Evolutionary conservation across 2,113 vertebrate genomes (phyloP).

Genomic region (Sigmodon hispidus): DNA sequence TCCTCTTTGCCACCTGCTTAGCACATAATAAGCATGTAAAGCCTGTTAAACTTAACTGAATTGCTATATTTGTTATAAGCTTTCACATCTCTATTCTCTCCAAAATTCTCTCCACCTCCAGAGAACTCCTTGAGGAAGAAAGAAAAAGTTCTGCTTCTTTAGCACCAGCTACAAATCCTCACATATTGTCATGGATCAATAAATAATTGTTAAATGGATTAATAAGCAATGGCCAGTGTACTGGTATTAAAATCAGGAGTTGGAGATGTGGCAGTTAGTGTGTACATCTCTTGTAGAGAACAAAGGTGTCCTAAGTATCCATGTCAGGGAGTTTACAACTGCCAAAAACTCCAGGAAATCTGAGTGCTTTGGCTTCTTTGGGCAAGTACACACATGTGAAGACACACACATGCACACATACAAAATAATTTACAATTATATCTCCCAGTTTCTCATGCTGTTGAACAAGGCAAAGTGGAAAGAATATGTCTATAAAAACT

Average conservation of each 20-base stretch:
- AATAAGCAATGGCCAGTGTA: neutral
- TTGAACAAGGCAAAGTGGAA: neutral
- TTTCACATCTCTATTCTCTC: neutral
- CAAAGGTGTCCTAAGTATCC: neutral
- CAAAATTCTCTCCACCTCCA: neutral
- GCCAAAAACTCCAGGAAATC: neutral
- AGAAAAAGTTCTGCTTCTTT: neutral
- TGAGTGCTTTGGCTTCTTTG: neutral
- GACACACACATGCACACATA: neutral
- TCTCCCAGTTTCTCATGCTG: neutral
- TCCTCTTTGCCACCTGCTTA: slow-evolving; percentile 7
- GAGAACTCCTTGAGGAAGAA: neutral
- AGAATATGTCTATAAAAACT: neutral
- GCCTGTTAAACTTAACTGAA: neutral
- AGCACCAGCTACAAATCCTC: neutral
- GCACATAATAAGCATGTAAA: neutral
- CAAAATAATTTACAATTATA: neutral
- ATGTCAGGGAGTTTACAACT: neutral
- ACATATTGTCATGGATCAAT: neutral
- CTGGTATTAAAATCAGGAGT: neutral
- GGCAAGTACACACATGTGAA: neutral
- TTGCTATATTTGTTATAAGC: neutral
- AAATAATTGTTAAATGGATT: neutral
- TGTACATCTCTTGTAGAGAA: neutral
- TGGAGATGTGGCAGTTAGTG: neutral